Evolutionary conservation across 2,888 invertebrate genomes (phyloP), one percentile per base, ranked within the genome.

Genomic region (Drosophila atroscutellata): DNA sequence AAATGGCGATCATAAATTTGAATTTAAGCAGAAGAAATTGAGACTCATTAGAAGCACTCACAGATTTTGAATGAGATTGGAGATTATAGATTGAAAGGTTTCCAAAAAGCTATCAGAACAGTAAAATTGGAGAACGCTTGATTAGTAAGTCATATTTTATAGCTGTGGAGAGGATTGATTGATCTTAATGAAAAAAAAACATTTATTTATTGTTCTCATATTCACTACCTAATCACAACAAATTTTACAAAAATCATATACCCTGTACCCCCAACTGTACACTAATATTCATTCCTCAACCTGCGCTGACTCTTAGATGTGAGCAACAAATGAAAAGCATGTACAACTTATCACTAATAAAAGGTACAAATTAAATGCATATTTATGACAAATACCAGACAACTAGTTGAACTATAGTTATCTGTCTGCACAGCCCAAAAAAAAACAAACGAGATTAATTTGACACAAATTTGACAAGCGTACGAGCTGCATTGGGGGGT

Each of bases 381-480:
- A 78, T 67, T 71, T 58, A 59, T 62, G 32, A 30, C 50, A 65
- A 30, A 51, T 11, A 3, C 15, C 47, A 20, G 15, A 13, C 36
- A 2, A 20, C 26, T 9, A n/a, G 28, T 37, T 9, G 50, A 47
- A 26, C 39, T 34, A 56, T 11, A 34, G 62, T 36, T 79, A 47
- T 76, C 59, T 64, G 18, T 39, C 34, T 39, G 47, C 3, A 37
- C 55, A 30, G 24, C 26, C 15, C 37, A 57, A 36, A 45, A 47
- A 47, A 39, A 28, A 42, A 42, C 36, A 37, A n/a, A 62, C 28
- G 13, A 74, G 81, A 74, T 84, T 86, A 84, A 86, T 85, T 76
- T 82, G 85, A 85, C 83, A 86, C 85, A 85, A 85, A 85, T 84
- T 76, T 84, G 85, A 85, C 87, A 85, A 79, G 81, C 86, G 70